Percentiles rank a stretch among this genome's conserved stretches.
phyloP scores from a whole-genome alignment of 2,888 invertebrate genomes.

The Caenorhabditis zanzibari region DNA sequence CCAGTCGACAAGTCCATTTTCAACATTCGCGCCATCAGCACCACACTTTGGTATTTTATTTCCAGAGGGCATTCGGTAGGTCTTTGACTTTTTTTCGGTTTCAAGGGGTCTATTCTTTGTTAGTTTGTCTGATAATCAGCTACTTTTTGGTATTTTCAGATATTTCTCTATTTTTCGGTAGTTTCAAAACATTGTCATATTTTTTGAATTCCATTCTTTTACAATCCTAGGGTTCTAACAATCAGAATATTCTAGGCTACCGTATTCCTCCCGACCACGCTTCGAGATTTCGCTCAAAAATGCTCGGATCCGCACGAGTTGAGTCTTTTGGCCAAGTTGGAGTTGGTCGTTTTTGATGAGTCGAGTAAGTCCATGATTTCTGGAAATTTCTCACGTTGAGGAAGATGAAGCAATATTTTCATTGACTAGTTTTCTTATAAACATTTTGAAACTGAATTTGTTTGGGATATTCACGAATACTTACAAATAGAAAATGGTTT shows the following conservation, averaged over 20 bases:
- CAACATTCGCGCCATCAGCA: slow-evolving; percentile 45
- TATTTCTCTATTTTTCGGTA: background rate
- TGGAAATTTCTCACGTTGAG: no score
- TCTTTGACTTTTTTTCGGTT: background rate
- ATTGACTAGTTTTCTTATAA: no score
- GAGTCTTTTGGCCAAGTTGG: slow-evolving; percentile 45
- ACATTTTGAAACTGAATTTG: no score
- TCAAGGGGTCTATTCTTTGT: no score
- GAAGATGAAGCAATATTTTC: no score
- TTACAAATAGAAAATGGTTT: no score
- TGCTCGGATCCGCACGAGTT: slow-evolving; percentile 63
- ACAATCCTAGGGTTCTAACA: background rate
- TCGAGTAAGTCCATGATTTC: slow-evolving; percentile 7
- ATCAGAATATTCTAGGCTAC: slow-evolving; percentile 30
- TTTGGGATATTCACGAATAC: no score
- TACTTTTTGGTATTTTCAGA: no score
- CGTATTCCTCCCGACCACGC: slow-evolving; percentile 52
- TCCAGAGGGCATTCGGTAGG: slow-evolving; percentile 50
- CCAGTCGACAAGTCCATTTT: slow-evolving; percentile 34
- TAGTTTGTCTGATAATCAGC: no score
- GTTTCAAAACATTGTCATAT: no score
- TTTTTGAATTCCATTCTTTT: background rate
- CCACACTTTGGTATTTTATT: slow-evolving; percentile 58
- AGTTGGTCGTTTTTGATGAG: slow-evolving; percentile 55
- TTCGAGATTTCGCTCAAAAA: slow-evolving; percentile 53